These are phyloP conservation scores for Malacoctenus gilli DNA, from an alignment of 2,797 vertebrate genomes.

Conservation along the genomic window DNA sequence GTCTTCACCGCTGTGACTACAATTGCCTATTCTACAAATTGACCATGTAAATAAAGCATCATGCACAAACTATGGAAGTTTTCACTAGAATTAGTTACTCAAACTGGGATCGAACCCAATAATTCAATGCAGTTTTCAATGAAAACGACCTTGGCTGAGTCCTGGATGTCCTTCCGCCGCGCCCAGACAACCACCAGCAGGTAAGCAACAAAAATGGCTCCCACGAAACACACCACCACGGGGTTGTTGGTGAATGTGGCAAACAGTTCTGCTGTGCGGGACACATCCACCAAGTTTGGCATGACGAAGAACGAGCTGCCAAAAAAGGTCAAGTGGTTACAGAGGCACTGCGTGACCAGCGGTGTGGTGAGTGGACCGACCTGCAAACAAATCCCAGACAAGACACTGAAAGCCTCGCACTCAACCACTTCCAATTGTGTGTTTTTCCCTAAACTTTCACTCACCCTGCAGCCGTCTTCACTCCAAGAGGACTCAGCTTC, in stretches of 20 bases:
- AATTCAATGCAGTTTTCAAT: not conserved
- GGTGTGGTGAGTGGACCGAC: conserved; percentile 88
- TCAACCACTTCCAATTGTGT: conserved; percentile 5
- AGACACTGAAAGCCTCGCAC: conserved; percentile 13
- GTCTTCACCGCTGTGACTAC: too few species aligned
- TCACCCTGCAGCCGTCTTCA: conserved; percentile 88
- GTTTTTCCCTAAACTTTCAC: conserved; percentile 46
- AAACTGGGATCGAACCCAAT: not conserved
- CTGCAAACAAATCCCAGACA: too few species aligned
- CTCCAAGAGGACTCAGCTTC: conserved; percentile 86
- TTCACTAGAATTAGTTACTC: too few species aligned
- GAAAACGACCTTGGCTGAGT: conserved; percentile 87
- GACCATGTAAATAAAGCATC: too few species aligned
- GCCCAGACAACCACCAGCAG: conserved; percentile 89
- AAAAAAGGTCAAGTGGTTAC: conserved; percentile 94
- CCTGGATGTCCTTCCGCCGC: conserved; percentile 89
- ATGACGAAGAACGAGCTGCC: conserved; percentile 93
- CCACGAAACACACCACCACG: conserved; percentile 91
- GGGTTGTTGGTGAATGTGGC: conserved; percentile 91
- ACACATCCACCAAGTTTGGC: conserved; percentile 88
- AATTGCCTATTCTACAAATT: too few species aligned
- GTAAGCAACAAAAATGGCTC: conserved; percentile 86
- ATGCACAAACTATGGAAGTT: too few species aligned
- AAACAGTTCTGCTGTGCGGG: conserved; percentile 88
- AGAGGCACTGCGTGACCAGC: conserved; percentile 88